Base-by-base conservation (phyloP, 2,797 vertebrate species). In the Corythornis leucogaster region DNA sequence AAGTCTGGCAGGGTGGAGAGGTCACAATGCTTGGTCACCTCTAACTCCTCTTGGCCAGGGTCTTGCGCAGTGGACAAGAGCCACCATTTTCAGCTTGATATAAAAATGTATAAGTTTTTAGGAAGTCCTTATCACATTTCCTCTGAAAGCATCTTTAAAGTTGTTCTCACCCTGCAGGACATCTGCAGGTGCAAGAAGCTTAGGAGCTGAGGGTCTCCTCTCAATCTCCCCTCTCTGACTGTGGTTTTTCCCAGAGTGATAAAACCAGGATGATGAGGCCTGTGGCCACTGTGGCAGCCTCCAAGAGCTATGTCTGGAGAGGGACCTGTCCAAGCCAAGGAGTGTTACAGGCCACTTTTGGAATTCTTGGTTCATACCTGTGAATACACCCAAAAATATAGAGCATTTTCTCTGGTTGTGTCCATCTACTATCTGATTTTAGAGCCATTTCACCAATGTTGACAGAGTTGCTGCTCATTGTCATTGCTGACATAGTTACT, bases 41-140 rank as follows among this genome's bases (percentile, higher is more conserved):
- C 42, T 0, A 2, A 1, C 6, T 46, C 42, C 33, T 43, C 9
- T 80, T 13, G 62, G 20, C 15, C 0, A 0, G 14, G 38, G 1
- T 76, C 31, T 70, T 14, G 26, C 0, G 2, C 13, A 25, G 16
- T 2, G 42, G 68, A 14, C 50, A 18, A 85, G 17, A 25, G 4
- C 2, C 21, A 2, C 7, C 2, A 0, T 10, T 35, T 18, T 30
- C 2, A 12, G 20, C 5, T 63, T 0, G 0, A 3, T 2, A 0
- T 16, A 3, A 70, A 55, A 76, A 78, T 13, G 2, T 21, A 12
- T 2, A 4, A 35, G n/a, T 62, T 73, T 76, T 85, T 79, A 67
- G 57, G 31, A 80, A 70, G 43, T 24, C 2, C 15, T n/a, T 28
- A 8, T 50, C 53, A n/a, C 15, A 1, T 0, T 1, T 7, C 12